Percentiles rank a stretch among this genome's conserved stretches.
phyloP scores from a whole-genome alignment of 2,797 vertebrate genomes.

The Morelia viridis region DNA sequence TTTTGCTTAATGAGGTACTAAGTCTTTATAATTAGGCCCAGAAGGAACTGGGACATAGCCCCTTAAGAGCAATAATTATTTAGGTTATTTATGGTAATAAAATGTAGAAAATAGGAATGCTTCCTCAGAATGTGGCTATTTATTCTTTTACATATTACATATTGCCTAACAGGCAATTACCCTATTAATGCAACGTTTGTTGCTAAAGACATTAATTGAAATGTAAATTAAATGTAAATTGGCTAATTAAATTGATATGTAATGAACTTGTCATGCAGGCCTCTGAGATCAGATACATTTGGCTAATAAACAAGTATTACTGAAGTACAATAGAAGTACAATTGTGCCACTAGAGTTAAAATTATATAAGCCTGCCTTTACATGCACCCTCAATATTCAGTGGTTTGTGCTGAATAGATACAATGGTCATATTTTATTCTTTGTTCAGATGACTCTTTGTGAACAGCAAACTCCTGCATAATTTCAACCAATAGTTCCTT shows the following conservation, averaged over 20 bases:
- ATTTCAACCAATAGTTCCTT: conserved; percentile 3
- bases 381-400: conserved; percentile 29
- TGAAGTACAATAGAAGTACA: conserved; percentile 62
- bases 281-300: conserved; percentile 78
- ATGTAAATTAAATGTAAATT: conserved; percentile 86
- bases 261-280: conserved; percentile 80
- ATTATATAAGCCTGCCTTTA: conserved; percentile 53
- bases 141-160: conserved; percentile 81
- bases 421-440: conserved; percentile 17
- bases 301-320: conserved; percentile 73
- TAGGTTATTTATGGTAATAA: conserved; percentile 85
- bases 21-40: conserved; percentile 87
- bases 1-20: conserved; percentile 85
- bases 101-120: conserved; percentile 82
- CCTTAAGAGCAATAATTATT: conserved; percentile 85
- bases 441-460: background rate
- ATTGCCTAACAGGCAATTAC: conserved; percentile 84
- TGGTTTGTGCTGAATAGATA: background rate
- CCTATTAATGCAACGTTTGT: conserved; percentile 79
- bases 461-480: background rate
- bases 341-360: conserved; percentile 62
- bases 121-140: conserved; percentile 78
- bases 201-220: conserved; percentile 84
- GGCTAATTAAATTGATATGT: conserved; percentile 84
- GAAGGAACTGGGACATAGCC: conserved; percentile 77